Evolutionary conservation across 2,888 invertebrate species (phyloP), one percentile per base, ranked within the genome.

Genomic region (Capitulum mitella): DNA sequence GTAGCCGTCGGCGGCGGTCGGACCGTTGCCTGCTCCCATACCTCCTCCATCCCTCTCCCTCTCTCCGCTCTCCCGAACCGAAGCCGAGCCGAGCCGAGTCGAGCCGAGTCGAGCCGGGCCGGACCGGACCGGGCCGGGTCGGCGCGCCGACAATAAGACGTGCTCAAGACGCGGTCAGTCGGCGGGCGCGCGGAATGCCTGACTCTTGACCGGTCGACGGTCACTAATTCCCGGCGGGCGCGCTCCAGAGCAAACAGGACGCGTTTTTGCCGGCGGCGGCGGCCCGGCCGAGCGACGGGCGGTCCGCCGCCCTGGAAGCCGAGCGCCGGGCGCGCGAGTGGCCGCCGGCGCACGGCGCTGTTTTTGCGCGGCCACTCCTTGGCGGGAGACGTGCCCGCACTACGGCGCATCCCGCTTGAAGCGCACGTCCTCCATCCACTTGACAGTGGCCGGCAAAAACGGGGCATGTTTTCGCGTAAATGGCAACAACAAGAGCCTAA

Each of bases 381-480:
- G 19, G 34, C 58, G 58, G 2, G 19, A 6, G 64, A 34, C 64
- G 64, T 64, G 64, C 34, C 5, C 64, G 19, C 19, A 16, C 32
- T 34, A 29, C 64, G 2, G 34, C 64, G 6, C 32, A 10, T 10
- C n/a, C n/a, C 58, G 10, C 58, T 3, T n/a, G n/a, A 26, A n/a
- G 58, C 58, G 32, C 64, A 19, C 34, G 70, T 40, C 70, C 70
- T 70, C 70, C 70, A 40, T 37, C 70, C 70, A 40, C 70, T 40
- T 37, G 70, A 70, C 40, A 26, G 70, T 1, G 40, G 40, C 70
- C 40, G 26, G 37, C 26, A 70, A 70, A 70, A 70, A 37, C 58
- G 58, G 70, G 34, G 70, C 70, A 70, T 70, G 70, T 70, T 70
- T 70, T 70, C 70, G 70, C 70, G 70, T 70, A 70, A 70, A 70